A percentile compares a stretch with the other conserved stretches of the same genome.
phyloP scores from a whole-genome alignment of 1,140 invertebrate species.

The Hirudo medicinalis region DNA sequence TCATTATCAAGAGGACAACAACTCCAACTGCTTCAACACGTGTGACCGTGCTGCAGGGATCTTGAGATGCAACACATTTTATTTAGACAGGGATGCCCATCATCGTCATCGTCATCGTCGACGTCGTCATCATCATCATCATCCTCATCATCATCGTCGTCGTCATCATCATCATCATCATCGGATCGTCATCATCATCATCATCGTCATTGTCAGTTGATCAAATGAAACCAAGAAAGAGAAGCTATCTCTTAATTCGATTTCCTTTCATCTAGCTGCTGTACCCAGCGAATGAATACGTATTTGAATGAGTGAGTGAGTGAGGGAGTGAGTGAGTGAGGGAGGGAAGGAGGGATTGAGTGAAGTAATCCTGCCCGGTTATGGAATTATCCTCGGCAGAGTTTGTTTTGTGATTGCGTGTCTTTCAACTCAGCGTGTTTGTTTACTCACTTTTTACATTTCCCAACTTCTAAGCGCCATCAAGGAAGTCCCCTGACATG shows the following conservation, averaged over 20 bases:
- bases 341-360: not conserved
- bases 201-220: not conserved
- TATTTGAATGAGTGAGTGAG: slow-evolving; percentile 6
- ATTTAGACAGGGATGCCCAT: too few species aligned
- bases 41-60: too few species aligned
- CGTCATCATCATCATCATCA: not conserved
- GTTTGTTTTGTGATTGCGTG: not conserved
- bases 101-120: not conserved
- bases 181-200: not conserved
- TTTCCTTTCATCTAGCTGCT: too few species aligned
- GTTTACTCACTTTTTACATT: too few species aligned
- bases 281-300: not conserved
- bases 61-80: too few species aligned
- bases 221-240: too few species aligned
- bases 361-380: not conserved
- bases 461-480: not conserved
- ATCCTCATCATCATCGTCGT: not conserved
- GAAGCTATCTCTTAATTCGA: too few species aligned
- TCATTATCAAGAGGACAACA: not conserved
- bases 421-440: too few species aligned
- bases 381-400: not conserved
- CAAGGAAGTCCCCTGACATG: not conserved
- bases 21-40: too few species aligned
- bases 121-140: not conserved
- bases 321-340: slow-evolving; percentile 8